Evolutionary conservation across 2,113 vertebrate genomes (phyloP).

Genomic region (Tenrec ecaudatus): DNA sequence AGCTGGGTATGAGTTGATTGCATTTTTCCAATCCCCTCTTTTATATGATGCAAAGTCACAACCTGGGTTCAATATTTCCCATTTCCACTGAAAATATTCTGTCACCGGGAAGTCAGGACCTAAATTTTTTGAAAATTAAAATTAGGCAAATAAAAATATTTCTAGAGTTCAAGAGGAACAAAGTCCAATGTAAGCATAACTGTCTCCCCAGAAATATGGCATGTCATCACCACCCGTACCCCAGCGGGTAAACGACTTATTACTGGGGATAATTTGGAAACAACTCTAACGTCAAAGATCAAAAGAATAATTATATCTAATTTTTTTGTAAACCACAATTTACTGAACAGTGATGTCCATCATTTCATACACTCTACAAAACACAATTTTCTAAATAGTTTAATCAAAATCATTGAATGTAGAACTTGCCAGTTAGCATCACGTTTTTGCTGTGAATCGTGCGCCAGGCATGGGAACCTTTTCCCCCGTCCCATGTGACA

Average conservation of each 20-base stretch:
- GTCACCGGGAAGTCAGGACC: neutral
- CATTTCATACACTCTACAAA: neutral
- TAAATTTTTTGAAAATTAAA: conserved; percentile 14
- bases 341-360: conserved; percentile 21
- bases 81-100: neutral
- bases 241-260: neutral
- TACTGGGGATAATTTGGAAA: neutral
- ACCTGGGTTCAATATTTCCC: neutral
- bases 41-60: neutral
- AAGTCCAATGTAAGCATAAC: neutral
- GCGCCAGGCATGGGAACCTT: neutral
- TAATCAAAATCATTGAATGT: neutral
- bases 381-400: neutral
- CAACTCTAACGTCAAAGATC: neutral
- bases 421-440: neutral
- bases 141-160: neutral
- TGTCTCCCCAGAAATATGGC: neutral
- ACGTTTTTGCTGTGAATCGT: neutral
- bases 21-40: neutral
- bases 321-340: neutral
- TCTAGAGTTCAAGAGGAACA: neutral
- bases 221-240: neutral
- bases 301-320: conserved; percentile 10
- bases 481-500: conserved; percentile 1
- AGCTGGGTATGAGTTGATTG: neutral